These are phyloP conservation scores for Nyctereutes procyonoides DNA, from an alignment of 2,113 vertebrate species.

Conservation along the genomic window DNA sequence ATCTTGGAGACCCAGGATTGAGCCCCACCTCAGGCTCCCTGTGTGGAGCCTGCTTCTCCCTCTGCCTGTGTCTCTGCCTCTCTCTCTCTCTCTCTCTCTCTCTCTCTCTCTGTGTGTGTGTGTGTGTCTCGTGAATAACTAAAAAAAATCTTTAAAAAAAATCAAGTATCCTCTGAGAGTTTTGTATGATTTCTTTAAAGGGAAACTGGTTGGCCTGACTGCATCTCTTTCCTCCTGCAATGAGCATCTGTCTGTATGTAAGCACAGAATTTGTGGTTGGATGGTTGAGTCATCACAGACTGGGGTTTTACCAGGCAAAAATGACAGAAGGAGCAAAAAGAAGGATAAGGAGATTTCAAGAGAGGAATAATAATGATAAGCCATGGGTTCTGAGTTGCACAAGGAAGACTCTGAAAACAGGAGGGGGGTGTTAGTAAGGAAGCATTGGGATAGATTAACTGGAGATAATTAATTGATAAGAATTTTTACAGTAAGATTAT, in stretches of 20 bases:
- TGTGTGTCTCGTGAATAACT: too few relatives aligned
- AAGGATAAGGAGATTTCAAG: not conserved
- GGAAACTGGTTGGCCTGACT: not conserved
- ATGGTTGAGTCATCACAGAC: constrained; percentile 3
- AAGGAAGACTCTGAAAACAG: not conserved
- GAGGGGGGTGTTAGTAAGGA: not conserved
- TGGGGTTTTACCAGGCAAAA: not conserved
- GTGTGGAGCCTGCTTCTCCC: too few relatives aligned
- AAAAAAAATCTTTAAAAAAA: too few relatives aligned
- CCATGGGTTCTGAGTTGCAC: not conserved
- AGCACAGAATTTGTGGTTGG: not conserved
- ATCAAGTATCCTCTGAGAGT: not conserved
- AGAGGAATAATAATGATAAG: not conserved
- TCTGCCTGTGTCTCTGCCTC: too few relatives aligned
- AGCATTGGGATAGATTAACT: not conserved
- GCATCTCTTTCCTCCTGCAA: not conserved
- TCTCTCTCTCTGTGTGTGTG: too few relatives aligned
- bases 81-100: too few relatives aligned
- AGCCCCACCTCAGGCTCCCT: too few relatives aligned
- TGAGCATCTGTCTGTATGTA: not conserved
- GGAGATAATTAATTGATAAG: not conserved
- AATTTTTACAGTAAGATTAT: constrained; percentile 11
- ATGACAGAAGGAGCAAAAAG: not conserved
- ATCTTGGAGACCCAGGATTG: too few relatives aligned
- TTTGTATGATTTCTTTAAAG: constrained; percentile 10